Evolutionary conservation across 92 coral and sea anemone genomes (phyloP), one percentile per base, ranked within the genome.

Genomic region (Zoanthus gigantus): DNA sequence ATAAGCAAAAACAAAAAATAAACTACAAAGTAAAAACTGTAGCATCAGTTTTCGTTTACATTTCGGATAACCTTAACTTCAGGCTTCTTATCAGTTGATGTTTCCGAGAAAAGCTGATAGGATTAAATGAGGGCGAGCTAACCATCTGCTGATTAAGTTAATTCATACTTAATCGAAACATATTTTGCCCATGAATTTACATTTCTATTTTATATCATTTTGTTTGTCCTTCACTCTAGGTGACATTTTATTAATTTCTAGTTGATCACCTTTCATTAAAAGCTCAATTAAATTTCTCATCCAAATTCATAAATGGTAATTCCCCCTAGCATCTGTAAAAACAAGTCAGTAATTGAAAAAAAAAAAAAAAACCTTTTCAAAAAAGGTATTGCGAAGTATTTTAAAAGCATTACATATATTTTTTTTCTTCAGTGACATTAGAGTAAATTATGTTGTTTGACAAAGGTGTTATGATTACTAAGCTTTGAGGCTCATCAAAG

Each of bases 161-260:
- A 58, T 79, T 77, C 72, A 79, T 79, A 42, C 31, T 57, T 8
- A 8, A 9, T 79, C 23, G 44, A 42, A 37, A 29, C 71, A 7
- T 66, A 79, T 78, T 34, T 78, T 54, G 53, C 9, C 15, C 2
- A 57, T 54, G 32, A n/a, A 78, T 46, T 54, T 58, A 46, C 28
- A 60, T 58, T 37, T 34, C 83, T 0, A 79, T n/a, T 58, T 34
- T 34, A 32, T 14, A 9, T 46, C 23, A 63, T 32, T 56, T 44
- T 79, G 83, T 79, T 79, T 79, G 32, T 17, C 17, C 14, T 1
- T 37, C 72, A 37, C 23, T 46, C 83, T 17, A 15, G 65, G 17
- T 44, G 83, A 60, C 69, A 79, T 42, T n/a, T 78, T 79, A 16
- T 32, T 31, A 60, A 9, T 79, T 60, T 34, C 16, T 15, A 16